Conservation (phyloP, 2,113 vertebrate species). For the Dasyprocta punctata region DNA sequence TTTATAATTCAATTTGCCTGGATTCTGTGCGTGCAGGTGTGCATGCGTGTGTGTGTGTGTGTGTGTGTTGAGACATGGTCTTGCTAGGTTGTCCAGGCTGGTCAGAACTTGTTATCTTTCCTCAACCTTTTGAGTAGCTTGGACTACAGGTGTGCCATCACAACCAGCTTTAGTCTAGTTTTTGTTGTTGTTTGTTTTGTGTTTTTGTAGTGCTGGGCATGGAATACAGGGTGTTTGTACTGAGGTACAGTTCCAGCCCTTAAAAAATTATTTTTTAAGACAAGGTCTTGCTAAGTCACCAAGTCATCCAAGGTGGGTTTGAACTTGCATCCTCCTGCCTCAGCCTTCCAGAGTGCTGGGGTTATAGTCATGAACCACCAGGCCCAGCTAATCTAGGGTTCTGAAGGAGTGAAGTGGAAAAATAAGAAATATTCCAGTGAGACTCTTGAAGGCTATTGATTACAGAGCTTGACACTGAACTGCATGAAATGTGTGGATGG, state of each 20-base stretch:
- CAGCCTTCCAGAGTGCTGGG: background rate
- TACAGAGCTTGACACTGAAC: background rate
- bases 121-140: background rate
- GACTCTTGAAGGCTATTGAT: conserved; percentile 18
- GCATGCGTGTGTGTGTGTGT: background rate
- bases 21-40: background rate
- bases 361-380: background rate
- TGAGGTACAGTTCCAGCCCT: background rate
- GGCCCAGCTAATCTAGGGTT: background rate
- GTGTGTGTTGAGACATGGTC: background rate
- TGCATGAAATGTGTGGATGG: background rate
- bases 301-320: background rate
- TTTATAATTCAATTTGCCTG: background rate
- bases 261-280: background rate
- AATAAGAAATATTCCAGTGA: background rate
- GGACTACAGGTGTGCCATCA: background rate
- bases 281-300: background rate
- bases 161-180: background rate
- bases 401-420: conserved; percentile 17
- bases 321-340: background rate
- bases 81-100: background rate
- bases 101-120: background rate
- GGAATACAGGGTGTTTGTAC: background rate
- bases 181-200: background rate
- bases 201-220: background rate